These are phyloP conservation scores for Diachasma alloeum DNA, from an alignment of 1,140 invertebrate genomes.

Conservation along the genomic window DNA sequence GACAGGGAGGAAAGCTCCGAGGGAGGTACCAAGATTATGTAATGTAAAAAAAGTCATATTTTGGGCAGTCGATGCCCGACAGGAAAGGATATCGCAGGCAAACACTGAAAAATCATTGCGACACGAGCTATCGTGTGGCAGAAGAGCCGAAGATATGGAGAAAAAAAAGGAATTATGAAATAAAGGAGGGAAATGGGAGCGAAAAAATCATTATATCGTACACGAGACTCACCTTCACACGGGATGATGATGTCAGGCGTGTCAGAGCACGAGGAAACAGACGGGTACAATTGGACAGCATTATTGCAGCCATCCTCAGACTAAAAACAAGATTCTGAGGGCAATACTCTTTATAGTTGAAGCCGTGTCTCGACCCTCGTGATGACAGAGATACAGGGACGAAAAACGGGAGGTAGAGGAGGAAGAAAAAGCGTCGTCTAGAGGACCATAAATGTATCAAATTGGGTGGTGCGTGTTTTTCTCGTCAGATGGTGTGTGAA, in stretches of 20 bases:
- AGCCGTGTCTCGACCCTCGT: constrained; percentile 22
- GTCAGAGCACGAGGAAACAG: constrained; percentile 54
- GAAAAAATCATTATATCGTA: background rate
- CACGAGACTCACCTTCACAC: constrained; percentile 51
- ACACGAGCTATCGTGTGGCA: background rate
- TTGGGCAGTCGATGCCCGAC: background rate
- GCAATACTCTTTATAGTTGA: background rate
- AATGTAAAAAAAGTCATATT: constrained; percentile 5
- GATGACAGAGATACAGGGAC: constrained; percentile 19
- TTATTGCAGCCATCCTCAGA: constrained; percentile 54
- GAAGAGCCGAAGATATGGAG: background rate
- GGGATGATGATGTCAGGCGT: constrained; percentile 49
- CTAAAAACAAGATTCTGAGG: background rate
- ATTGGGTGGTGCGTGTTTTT: background rate
- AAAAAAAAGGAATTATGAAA: background rate
- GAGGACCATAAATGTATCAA: background rate
- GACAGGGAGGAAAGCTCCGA: constrained; percentile 17
- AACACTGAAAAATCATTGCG: background rate
- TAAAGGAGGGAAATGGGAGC: background rate
- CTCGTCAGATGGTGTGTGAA: background rate
- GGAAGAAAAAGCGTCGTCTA: background rate
- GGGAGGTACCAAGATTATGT: constrained; percentile 23
- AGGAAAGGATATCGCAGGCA: background rate
- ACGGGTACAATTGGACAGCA: constrained; percentile 61
- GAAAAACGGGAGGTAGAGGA: background rate